phyloP scores from a whole-genome alignment of 2,113 vertebrate species.

The Laticauda laticaudata region DNA sequence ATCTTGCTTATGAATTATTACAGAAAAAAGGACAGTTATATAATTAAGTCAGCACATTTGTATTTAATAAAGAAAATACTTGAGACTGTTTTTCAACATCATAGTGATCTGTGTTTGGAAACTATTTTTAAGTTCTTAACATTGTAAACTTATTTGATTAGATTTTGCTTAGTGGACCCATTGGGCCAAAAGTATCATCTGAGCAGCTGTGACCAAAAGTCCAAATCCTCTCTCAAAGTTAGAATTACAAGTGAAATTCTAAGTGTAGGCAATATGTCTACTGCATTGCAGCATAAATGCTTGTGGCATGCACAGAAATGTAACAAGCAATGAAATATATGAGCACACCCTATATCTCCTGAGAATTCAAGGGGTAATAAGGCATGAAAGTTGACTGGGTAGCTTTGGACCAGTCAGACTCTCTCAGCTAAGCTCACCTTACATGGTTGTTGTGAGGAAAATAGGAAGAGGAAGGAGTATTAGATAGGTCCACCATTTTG shows the following conservation, averaged over 20 bases:
- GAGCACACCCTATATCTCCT: no score
- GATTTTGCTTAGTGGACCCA: background rate
- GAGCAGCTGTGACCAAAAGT: conserved; percentile 18
- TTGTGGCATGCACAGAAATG: background rate
- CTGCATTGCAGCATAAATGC: background rate
- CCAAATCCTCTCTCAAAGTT: conserved; percentile 14
- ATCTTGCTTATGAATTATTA: background rate
- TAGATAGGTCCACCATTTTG: background rate
- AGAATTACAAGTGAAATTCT: conserved; percentile 31
- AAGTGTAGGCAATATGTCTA: background rate
- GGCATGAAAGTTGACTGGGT: background rate
- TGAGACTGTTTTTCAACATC: background rate
- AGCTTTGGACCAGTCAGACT: background rate
- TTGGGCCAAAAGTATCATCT: conserved; percentile 38
- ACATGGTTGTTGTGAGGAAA: background rate
- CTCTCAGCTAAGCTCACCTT: background rate
- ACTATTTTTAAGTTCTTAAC: background rate
- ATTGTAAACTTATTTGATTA: background rate
- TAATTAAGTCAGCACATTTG: background rate
- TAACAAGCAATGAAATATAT: background rate
- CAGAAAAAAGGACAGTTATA: background rate
- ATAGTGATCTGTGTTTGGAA: background rate
- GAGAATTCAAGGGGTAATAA: no score
- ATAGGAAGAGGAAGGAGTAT: background rate
- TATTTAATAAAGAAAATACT: background rate